phyloP scores from a whole-genome alignment of 2,797 vertebrate genomes.

The Mionectes olivaceus region DNA sequence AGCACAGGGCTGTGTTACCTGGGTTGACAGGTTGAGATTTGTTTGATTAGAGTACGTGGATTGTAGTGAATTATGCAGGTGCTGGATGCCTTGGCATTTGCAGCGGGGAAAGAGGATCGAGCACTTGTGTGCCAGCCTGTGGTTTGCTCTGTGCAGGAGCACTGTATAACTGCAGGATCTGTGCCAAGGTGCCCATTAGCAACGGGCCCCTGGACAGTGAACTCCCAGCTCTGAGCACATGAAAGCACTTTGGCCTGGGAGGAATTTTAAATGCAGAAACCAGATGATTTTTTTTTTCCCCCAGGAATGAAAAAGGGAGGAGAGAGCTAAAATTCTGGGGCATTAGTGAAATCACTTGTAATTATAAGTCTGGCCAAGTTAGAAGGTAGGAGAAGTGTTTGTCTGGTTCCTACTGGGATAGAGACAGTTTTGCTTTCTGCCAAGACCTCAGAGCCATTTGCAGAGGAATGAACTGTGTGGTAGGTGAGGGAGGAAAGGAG shows the following conservation, averaged over 20 bases:
- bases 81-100: not conserved
- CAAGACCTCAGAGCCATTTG: not conserved
- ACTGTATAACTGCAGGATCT: not conserved
- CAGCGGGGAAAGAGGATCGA: not conserved
- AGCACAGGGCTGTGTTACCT: not conserved
- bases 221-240: not conserved
- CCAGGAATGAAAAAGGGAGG: slow-evolving; percentile 12
- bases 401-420: slow-evolving; percentile 11
- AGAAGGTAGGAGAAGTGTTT: slow-evolving; percentile 36
- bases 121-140: not conserved
- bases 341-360: slow-evolving; percentile 27
- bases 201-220: not conserved
- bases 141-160: not conserved
- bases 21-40: not conserved
- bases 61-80: not conserved
- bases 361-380: slow-evolving; percentile 44
- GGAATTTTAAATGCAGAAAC: slow-evolving; percentile 48
- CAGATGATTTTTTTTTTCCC: not conserved
- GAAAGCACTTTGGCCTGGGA: slow-evolving; percentile 7
- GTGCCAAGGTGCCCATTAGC: slow-evolving; percentile 38
- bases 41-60: not conserved
- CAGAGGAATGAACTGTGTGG: not conserved
- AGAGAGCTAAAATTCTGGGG: slow-evolving; percentile 16
- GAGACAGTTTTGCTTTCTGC: slow-evolving; percentile 1
- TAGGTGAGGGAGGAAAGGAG: not conserved